These are phyloP conservation scores for Botia kubotai DNA, from an alignment of 2,797 vertebrate genomes.

Conservation along the genomic window DNA sequence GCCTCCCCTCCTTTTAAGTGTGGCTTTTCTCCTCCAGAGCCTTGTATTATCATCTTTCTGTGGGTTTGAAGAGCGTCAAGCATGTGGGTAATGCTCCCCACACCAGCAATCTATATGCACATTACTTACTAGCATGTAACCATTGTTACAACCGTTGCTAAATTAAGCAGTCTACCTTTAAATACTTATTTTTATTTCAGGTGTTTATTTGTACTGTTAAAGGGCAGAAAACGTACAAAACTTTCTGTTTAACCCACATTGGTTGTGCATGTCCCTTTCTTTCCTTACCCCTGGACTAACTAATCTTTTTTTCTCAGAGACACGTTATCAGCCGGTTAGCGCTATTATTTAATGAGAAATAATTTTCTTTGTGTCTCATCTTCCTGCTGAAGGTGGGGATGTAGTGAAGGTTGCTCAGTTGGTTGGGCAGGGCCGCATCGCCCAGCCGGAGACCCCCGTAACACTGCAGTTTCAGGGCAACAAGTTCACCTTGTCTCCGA, in stretches of 20 bases:
- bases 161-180: too few relatives aligned
- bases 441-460: constrained; percentile 91
- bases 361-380: background rate
- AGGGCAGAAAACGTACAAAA: background rate
- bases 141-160: background rate
- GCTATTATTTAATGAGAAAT: constrained; percentile 19
- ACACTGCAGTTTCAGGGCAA: constrained; percentile 98
- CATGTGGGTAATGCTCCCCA: constrained; percentile 63
- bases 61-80: constrained; percentile 60
- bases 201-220: background rate
- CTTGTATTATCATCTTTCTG: constrained; percentile 47
- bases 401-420: constrained; percentile 90
- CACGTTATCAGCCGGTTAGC: background rate
- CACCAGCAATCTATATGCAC: background rate
- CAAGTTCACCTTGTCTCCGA: constrained; percentile 96
- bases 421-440: constrained; percentile 84
- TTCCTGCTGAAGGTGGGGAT: constrained; percentile 81
- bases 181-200: constrained; percentile 1
- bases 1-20: constrained; percentile 28
- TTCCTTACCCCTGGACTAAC: constrained; percentile 78
- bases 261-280: constrained; percentile 82
- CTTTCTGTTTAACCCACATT: constrained; percentile 78
- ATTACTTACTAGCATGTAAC: background rate
- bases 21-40: constrained; percentile 3
- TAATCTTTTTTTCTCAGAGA: constrained; percentile 6